Percentiles rank a stretch among this genome's conserved stretches.
Evolutionary conservation across 2,113 vertebrate genomes (phyloP).

Genomic region (Mus musculus): DNA sequence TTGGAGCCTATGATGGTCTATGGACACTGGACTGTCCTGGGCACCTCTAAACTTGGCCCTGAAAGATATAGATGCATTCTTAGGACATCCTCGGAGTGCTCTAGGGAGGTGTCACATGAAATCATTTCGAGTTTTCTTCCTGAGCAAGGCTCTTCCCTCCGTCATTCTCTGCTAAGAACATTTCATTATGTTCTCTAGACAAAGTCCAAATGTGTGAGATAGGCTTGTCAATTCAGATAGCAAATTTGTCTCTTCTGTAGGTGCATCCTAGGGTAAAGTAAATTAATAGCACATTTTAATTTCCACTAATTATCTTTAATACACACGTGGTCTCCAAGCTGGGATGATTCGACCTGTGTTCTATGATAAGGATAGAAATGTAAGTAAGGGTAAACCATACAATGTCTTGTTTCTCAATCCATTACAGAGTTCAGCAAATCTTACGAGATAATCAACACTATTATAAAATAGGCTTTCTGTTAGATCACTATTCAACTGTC

Average conservation of each 20-base stretch:
- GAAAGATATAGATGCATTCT: neutral
- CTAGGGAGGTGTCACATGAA: neutral
- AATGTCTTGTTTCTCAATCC: neutral
- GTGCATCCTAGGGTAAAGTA: neutral
- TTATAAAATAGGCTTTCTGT: neutral
- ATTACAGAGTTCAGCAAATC: neutral
- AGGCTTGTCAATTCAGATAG: neutral
- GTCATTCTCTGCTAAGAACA: neutral
- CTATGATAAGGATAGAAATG: neutral
- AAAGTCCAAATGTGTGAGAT: conserved; percentile 11
- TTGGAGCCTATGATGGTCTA: neutral
- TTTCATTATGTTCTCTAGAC: neutral
- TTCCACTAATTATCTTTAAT: neutral
- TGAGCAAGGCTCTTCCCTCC: neutral
- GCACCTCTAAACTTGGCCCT: neutral
- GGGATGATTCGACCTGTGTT: neutral
- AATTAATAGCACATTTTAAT: neutral
- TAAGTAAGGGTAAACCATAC: neutral
- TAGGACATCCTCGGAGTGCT: neutral
- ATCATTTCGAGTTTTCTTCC: neutral
- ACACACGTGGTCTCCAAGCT: neutral
- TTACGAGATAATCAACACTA: neutral
- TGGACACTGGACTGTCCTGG: neutral
- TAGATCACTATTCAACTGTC: neutral
- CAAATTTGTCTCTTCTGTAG: neutral